Base-by-base conservation (phyloP, 2,888 invertebrate genomes). In the Eledone cirrhosa region DNA sequence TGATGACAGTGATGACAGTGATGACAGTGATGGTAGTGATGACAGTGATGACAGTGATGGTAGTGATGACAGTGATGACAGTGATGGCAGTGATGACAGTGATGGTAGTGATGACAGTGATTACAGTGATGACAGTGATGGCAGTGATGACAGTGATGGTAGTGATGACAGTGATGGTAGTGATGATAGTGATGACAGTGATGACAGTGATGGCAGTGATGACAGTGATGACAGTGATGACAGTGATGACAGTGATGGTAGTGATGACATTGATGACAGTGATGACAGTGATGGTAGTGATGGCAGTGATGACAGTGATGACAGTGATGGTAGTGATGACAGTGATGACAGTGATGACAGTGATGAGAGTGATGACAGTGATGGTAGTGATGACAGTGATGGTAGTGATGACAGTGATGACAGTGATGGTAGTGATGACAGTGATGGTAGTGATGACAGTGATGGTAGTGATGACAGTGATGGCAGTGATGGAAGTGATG, bases 141-240 rank as follows among this genome's bases (percentile, higher is more conserved):
- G 14, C 53, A 48, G 53, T 59, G 77, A 27, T 53, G 27, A 53
- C 48, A 53, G 53, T 48, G 48, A 24, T 53, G 53, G 27, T 41
- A 48, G 48, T 47, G 77, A 77, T 77, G 27, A 48, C 77, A 77
- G 22, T 53, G 77, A 27, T 19, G 77, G 29, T 53, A 27, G 22
- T 48, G 48, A 27, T 16, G 27, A 53, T 77, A 48, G 53, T 77
- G 77, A 27, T 53, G 53, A 33, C 27, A n/a, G 53, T 27, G 53
- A 24, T 77, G 77, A 48, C 22, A 27, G 65, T 65, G 78, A 29
- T 65, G 22, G 31, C 65, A 48, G 31, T 19, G 31, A 41, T 78
- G 65, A 29, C 63, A 65, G 59, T 27, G 78, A 41, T 24, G 31
- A 48, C 31, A 33, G n/a, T 16, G 29, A 16, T 48, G 14, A 53